A percentile compares a stretch with the other conserved stretches of the same genome.
phyloP scores from a whole-genome alignment of 2,797 vertebrate species.

The Gymnodraco acuticeps region DNA sequence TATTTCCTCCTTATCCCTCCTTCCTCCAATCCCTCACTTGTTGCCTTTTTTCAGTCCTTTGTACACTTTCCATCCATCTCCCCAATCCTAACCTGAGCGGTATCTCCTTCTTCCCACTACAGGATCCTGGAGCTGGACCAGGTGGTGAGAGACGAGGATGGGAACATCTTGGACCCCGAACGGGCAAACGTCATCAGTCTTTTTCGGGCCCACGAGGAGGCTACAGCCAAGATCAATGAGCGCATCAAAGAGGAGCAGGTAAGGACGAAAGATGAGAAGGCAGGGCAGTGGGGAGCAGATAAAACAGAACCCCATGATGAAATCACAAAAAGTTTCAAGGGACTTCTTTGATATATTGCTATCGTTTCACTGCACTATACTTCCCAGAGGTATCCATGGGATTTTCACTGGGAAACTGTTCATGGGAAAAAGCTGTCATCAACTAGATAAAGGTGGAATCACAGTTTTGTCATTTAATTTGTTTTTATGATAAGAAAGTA shows the following conservation, averaged over 20 bases:
- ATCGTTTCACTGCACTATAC: slow-evolving; percentile 6
- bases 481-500: not conserved
- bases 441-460: not conserved
- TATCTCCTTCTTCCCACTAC: slow-evolving; percentile 3
- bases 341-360: slow-evolving; percentile 1
- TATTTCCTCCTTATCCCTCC: not conserved
- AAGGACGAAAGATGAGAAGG: slow-evolving; percentile 4
- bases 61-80: slow-evolving; percentile 4
- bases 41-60: slow-evolving; percentile 4
- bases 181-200: slow-evolving; percentile 94
- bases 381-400: not conserved
- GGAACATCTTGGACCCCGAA: slow-evolving; percentile 97
- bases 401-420: not conserved
- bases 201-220: slow-evolving; percentile 94
- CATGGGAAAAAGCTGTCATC: not conserved
- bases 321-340: not conserved
- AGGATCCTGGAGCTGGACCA: slow-evolving; percentile 96
- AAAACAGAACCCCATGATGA: not conserved
- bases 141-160: slow-evolving; percentile 93
- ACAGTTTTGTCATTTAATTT: not conserved
- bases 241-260: slow-evolving; percentile 97
- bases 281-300: too few relatives aligned
- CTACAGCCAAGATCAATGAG: slow-evolving; percentile 92
- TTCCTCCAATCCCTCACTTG: not conserved
- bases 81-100: not conserved